Percentiles rank a stretch among this genome's conserved stretches.
Evolutionary conservation across 1,140 invertebrate genomes (phyloP).

Genomic region (Euura saliciscinereae): DNA sequence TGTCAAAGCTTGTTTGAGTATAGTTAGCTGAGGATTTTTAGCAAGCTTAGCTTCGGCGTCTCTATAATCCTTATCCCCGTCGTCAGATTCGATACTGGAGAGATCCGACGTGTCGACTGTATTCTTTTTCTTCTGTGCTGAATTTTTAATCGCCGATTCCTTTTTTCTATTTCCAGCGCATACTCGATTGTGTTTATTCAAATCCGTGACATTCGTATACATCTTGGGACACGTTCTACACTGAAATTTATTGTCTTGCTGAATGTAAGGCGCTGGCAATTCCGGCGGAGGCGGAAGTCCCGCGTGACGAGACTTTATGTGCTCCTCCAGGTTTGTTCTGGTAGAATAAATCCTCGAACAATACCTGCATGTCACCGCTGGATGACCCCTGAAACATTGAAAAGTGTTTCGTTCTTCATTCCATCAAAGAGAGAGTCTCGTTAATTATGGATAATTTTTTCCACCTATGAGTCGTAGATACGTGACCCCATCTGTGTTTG

Average conservation of each 20-base stretch:
- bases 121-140: constrained; percentile 31
- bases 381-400: constrained; percentile 50
- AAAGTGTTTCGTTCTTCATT: background rate
- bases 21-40: constrained; percentile 56
- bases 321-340: constrained; percentile 57
- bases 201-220: constrained; percentile 49
- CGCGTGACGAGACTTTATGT: constrained; percentile 57
- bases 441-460: constrained; percentile 11
- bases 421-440: too few relatives aligned
- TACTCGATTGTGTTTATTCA: constrained; percentile 51
- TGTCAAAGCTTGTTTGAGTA: constrained; percentile 54
- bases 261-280: constrained; percentile 36
- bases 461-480: constrained; percentile 58
- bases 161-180: constrained; percentile 42
- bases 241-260: constrained; percentile 47
- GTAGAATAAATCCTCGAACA: constrained; percentile 61
- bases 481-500: constrained; percentile 63
- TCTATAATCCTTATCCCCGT: constrained; percentile 50
- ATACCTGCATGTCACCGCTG: constrained; percentile 57
- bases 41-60: constrained; percentile 55
- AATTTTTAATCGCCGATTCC: constrained; percentile 28
- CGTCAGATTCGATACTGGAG: constrained; percentile 49
- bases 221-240: constrained; percentile 54
- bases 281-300: constrained; percentile 46
- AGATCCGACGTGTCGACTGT: constrained; percentile 45